These are phyloP conservation scores for Marcusenius ussheri DNA, from an alignment of 2,113 vertebrate species.

Conservation along the genomic window DNA sequence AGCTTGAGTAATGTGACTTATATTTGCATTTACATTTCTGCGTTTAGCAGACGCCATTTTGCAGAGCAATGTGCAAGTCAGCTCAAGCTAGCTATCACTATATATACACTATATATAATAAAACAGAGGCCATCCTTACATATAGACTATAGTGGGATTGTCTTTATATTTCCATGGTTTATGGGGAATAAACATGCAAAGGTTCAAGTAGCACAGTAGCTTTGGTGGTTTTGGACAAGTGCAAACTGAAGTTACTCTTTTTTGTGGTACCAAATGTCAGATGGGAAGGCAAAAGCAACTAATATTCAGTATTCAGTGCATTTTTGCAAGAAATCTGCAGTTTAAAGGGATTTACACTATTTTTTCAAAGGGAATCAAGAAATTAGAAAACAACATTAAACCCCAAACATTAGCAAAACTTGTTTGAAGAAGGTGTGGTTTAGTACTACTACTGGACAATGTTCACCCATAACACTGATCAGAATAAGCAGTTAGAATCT, in stretches of 20 bases:
- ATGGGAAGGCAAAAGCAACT: background rate
- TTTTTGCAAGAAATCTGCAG: background rate
- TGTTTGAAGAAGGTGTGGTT: background rate
- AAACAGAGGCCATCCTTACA: background rate
- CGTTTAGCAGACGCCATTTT: background rate
- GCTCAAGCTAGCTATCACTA: background rate
- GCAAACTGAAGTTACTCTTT: background rate
- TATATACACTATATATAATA: background rate
- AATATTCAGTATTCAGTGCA: background rate
- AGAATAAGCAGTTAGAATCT: background rate
- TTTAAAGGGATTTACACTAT: background rate
- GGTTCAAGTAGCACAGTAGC: background rate
- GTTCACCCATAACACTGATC: background rate
- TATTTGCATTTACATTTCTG: background rate
- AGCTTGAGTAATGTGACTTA: background rate
- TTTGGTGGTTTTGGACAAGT: background rate
- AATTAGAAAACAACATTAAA: background rate
- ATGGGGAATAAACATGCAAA: background rate
- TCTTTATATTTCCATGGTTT: background rate
- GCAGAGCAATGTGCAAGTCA: background rate
- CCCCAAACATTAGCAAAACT: background rate
- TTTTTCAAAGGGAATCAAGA: background rate
- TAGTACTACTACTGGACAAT: background rate
- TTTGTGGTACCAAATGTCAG: background rate
- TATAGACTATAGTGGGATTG: background rate